Percentiles rank a stretch among this genome's conserved stretches.
These are phyloP conservation scores for Syrphus vitripennis DNA, from an alignment of 2,888 invertebrate genomes.

Conservation along the genomic window DNA sequence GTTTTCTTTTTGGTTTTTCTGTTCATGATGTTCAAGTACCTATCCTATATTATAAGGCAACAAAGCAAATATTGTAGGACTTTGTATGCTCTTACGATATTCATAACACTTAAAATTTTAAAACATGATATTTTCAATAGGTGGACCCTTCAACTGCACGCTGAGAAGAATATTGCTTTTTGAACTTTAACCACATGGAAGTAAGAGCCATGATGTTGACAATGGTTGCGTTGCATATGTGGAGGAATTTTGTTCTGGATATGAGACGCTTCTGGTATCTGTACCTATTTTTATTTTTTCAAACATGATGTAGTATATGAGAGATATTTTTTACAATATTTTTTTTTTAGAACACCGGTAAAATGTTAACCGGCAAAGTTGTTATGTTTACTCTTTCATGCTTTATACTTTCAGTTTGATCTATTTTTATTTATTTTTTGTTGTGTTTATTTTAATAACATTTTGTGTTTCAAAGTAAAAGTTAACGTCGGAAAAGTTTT, in stretches of 20 bases:
- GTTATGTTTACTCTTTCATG: neutral
- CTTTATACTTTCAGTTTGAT: neutral
- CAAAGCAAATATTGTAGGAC: constrained; percentile 47
- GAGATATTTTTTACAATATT: neutral
- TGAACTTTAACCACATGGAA: constrained; percentile 29
- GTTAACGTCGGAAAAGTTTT: too few species aligned
- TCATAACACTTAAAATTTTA: constrained; percentile 71
- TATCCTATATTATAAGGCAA: constrained; percentile 28
- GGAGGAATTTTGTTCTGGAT: neutral
- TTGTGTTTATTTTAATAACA: neutral
- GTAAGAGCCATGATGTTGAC: constrained; percentile 1
- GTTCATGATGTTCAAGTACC: constrained; percentile 59
- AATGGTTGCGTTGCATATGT: neutral
- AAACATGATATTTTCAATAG: constrained; percentile 69
- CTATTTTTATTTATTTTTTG: neutral
- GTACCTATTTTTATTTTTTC: neutral
- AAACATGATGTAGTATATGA: neutral
- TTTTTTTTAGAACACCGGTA: neutral
- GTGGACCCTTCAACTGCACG: constrained; percentile 62
- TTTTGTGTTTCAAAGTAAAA: neutral
- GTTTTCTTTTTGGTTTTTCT: constrained; percentile 18
- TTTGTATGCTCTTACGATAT: constrained; percentile 55
- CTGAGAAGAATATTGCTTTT: constrained; percentile 59
- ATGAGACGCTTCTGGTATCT: neutral
- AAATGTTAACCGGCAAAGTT: neutral